phyloP scores from a whole-genome alignment of 2,888 invertebrate genomes.

The Thyatira batis region DNA sequence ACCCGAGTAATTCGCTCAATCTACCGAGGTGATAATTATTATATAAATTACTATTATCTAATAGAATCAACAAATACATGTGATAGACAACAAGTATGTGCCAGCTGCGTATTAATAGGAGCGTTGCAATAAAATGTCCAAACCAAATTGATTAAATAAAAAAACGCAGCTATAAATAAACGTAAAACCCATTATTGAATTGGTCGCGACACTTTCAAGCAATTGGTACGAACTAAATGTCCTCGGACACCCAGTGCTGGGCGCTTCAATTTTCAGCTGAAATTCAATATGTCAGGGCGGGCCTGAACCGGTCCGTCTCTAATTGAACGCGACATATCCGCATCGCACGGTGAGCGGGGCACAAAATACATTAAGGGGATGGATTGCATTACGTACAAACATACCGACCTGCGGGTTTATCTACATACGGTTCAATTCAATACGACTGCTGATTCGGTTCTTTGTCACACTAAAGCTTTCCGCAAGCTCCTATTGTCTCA shows the following conservation, averaged over 20 bases:
- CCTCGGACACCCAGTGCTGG: constrained; percentile 1
- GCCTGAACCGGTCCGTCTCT: constrained; percentile 30
- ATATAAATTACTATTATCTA: not conserved
- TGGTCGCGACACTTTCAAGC: not conserved
- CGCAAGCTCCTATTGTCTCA: too few relatives aligned
- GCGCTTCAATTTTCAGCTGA: constrained; percentile 31
- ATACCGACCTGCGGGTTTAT: constrained; percentile 5
- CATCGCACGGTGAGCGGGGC: constrained; percentile 15
- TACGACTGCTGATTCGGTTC: too few relatives aligned
- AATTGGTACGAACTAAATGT: not conserved
- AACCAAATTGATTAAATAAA: not conserved
- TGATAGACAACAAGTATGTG: not conserved
- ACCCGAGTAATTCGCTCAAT: too few relatives aligned
- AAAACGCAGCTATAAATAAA: not conserved
- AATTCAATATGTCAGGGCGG: constrained; percentile 41
- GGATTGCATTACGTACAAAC: constrained; percentile 3
- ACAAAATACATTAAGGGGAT: not conserved
- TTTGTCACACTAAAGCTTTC: too few relatives aligned
- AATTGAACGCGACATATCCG: constrained; percentile 46
- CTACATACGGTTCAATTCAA: not conserved
- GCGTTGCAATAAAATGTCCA: not conserved
- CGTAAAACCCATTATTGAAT: not conserved
- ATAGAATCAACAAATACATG: not conserved
- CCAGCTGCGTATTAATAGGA: not conserved
- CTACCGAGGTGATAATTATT: not conserved